phyloP scores from a whole-genome alignment of 1,140 invertebrate genomes.

The Geopemphigus sp. region DNA sequence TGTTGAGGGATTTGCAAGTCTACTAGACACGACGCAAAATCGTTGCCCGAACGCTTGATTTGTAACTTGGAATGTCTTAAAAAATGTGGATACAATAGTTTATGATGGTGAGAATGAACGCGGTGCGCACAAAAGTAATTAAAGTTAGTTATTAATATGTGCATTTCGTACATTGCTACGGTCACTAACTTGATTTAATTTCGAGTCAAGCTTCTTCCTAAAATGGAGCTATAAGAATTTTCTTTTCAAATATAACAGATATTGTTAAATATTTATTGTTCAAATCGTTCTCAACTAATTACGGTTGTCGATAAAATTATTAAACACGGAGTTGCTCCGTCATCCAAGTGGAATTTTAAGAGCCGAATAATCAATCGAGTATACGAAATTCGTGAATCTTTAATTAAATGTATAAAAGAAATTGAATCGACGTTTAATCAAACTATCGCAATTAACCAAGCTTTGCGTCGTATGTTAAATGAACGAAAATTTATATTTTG shows the following conservation, averaged over 20 bases:
- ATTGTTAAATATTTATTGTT: neutral
- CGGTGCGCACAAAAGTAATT: constrained; percentile 27
- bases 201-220: neutral
- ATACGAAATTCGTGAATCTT: neutral
- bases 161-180: neutral
- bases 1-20: neutral
- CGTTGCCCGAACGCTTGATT: constrained; percentile 54
- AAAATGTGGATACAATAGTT: constrained; percentile 49
- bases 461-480: neutral
- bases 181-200: neutral
- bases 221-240: neutral
- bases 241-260: neutral
- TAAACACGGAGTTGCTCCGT: neutral
- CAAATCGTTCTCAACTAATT: neutral
- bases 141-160: neutral
- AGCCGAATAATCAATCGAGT: neutral
- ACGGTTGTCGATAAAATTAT: neutral
- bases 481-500: neutral
- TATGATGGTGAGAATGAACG: constrained; percentile 48
- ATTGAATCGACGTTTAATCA: neutral
- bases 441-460: neutral
- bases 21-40: constrained; percentile 52
- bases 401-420: constrained; percentile 1
- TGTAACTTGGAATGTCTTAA: constrained; percentile 52
- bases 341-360: neutral